A percentile compares a stretch with the other conserved stretches of the same genome.
These are phyloP conservation scores for Patella ulyssiponensis DNA, from an alignment of 2,888 invertebrate genomes.

Conservation along the genomic window DNA sequence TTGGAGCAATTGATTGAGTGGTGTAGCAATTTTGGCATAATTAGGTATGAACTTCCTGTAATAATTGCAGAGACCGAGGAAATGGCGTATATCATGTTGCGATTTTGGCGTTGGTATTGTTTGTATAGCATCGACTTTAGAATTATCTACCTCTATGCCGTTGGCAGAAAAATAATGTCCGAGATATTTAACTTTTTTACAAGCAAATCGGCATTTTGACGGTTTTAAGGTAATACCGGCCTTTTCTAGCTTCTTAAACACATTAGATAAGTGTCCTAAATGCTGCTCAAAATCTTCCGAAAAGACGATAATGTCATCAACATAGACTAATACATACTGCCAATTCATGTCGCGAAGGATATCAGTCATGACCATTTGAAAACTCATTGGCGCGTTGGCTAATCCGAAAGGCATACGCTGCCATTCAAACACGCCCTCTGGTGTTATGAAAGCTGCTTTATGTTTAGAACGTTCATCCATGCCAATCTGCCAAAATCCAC, in stretches of 20 bases:
- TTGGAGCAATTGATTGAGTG: no score
- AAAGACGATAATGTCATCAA: constrained; percentile 45
- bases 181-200: constrained; percentile 34
- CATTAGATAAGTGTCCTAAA: constrained; percentile 29
- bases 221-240: constrained; percentile 39
- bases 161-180: constrained; percentile 36
- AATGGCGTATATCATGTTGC: no score
- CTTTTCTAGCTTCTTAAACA: constrained; percentile 34
- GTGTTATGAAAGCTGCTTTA: no score
- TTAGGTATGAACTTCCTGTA: no score
- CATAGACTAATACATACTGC: constrained; percentile 41
- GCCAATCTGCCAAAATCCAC: constrained; percentile 33
- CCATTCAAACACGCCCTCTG: constrained; percentile 28
- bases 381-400: constrained; percentile 37
- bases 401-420: constrained; percentile 45
- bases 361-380: constrained; percentile 35
- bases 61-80: no score
- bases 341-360: constrained; percentile 35
- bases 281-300: constrained; percentile 40
- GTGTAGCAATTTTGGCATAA: no score
- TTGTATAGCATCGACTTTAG: no score
- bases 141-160: constrained; percentile 35
- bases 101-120: no score
- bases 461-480: no score
- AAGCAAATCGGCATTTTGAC: constrained; percentile 41